Base-by-base conservation (phyloP, 2,113 vertebrate genomes). In the Albula glossodonta region DNA sequence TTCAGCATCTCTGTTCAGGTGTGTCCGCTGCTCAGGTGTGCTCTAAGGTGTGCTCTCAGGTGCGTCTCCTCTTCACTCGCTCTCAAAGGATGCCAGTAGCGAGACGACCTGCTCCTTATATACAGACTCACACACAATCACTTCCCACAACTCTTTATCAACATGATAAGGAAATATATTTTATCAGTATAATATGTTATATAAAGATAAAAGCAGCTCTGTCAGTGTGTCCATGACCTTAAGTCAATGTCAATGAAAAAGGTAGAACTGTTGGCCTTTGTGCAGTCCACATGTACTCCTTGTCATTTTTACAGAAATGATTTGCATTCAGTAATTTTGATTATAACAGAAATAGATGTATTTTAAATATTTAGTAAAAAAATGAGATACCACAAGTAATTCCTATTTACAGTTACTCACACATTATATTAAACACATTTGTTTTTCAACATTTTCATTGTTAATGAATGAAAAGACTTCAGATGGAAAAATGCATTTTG, bases 1-100 rank as follows among this genome's bases (percentile, higher is more conserved):
- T 87, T 92, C 97, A 96, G 96, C 1, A 2, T 92, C 81, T 89
- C 51, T 77, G 25, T 63, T 25, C 51, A 57, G 70, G n/a, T 74
- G 9, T 31, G 70, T 74, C 8, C 19, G 25, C 25, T 80, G 31
- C 31, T 41, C 31, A 41, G 31, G 31, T 41, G 31, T 41, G 31
- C 31, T 41, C 31, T 41, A 41, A 41, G 31, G 31, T 41, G 31
- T 41, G 31, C 31, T 41, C 31, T 41, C 31, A 41, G 31, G 31
- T 41, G 31, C 31, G 31, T 41, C 31, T 41, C 31, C 31, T 41
- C 31, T 41, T 41, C 1, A 1, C 87, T 50, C 78, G 25, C 85
- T 85, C 80, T 56, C 50, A 60, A 70, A 5, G 70, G 84, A 52
- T 90, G 86, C 84, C 60, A 11, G 41, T 85, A 22, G 22, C 56